These are phyloP conservation scores for Alligator mississippiensis DNA, from an alignment of 2,113 vertebrate species.

Conservation along the genomic window DNA sequence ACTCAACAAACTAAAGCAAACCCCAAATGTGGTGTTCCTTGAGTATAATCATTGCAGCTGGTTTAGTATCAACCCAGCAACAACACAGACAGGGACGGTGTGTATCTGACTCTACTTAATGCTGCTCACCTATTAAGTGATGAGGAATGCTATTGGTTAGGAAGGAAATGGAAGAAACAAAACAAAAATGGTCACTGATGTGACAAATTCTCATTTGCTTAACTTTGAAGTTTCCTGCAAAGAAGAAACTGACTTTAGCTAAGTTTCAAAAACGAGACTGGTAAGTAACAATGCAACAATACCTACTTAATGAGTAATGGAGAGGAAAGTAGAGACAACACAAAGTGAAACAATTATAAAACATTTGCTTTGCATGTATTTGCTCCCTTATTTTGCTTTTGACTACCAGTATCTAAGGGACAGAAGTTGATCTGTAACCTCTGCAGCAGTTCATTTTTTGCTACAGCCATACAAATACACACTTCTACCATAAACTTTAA, in stretches of 20 bases:
- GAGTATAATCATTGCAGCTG: background rate
- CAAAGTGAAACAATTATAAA: background rate
- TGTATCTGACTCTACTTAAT: background rate
- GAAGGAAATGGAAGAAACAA: background rate
- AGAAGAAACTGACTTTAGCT: background rate
- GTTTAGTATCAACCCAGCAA: background rate
- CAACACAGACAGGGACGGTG: background rate
- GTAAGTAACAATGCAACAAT: background rate
- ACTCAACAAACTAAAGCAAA: background rate
- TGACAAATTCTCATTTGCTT: background rate
- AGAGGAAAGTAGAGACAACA: background rate
- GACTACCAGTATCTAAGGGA: background rate
- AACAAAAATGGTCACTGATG: background rate
- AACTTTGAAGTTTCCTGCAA: background rate
- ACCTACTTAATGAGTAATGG: background rate
- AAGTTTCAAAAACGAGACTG: background rate
- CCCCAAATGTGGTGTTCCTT: background rate
- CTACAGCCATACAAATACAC: background rate
- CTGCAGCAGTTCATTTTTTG: background rate
- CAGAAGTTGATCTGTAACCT: background rate
- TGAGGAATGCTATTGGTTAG: background rate
- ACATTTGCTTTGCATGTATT: background rate
- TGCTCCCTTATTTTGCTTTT: rapidly evolving
- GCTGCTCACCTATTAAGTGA: background rate
- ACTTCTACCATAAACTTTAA: constrained; percentile 17